Evolutionary conservation across 2,888 invertebrate species (phyloP).

Genomic region (Ophion costatus): DNA sequence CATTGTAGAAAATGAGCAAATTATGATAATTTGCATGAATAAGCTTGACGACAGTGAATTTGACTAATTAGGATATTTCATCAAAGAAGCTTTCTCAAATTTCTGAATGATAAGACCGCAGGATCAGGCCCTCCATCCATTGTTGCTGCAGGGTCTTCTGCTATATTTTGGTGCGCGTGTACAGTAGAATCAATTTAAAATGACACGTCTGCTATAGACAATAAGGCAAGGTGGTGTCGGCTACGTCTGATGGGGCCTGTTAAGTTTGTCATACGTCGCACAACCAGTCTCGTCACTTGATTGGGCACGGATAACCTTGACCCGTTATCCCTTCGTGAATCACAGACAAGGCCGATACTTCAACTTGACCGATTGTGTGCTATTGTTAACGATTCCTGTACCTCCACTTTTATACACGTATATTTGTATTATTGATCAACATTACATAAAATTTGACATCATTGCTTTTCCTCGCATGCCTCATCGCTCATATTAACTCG

Average conservation of each 20-base stretch:
- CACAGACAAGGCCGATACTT: slow-evolving; percentile 75
- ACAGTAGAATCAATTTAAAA: slow-evolving; percentile 26
- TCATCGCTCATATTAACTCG: background rate
- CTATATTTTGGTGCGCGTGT: background rate
- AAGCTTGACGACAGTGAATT: background rate
- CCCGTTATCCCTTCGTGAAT: slow-evolving; percentile 74
- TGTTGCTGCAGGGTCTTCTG: background rate
- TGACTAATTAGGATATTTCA: background rate
- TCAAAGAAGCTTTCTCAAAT: background rate
- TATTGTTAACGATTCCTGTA: slow-evolving; percentile 7
- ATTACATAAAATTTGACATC: background rate
- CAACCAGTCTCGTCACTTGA: slow-evolving; percentile 46
- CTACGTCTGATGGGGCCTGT: slow-evolving; percentile 54
- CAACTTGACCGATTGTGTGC: slow-evolving; percentile 76
- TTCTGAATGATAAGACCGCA: background rate
- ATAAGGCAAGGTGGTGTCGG: slow-evolving; percentile 54
- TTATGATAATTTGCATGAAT: background rate
- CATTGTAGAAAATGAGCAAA: background rate
- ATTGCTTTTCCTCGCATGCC: background rate
- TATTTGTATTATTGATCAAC: background rate
- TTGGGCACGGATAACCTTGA: slow-evolving; percentile 74
- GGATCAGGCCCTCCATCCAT: background rate
- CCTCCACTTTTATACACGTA: background rate
- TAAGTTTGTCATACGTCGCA: slow-evolving; percentile 54
- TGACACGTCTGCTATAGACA: slow-evolving; percentile 66